Conservation (phyloP, 2,113 vertebrate genomes). For the Nicator chloris region DNA sequence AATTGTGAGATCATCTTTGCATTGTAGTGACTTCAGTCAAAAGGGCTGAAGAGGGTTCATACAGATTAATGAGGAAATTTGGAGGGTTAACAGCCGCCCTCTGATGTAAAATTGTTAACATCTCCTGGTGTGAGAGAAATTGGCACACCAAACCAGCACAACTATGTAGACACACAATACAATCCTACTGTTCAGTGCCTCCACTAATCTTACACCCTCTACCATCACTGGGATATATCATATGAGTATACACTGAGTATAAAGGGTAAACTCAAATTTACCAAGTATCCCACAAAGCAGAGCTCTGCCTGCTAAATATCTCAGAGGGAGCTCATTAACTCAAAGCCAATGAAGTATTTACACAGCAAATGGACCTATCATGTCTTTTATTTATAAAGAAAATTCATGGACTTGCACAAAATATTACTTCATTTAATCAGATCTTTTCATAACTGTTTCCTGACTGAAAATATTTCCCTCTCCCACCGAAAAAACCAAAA, state of each 20-base stretch:
- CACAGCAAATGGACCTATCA: neutral
- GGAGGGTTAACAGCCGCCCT: neutral
- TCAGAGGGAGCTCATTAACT: neutral
- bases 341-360: neutral
- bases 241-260: no score
- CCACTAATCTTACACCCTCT: neutral
- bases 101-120: neutral
- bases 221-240: no score
- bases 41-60: neutral
- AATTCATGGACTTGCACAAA: neutral
- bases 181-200: neutral
- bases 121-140: neutral
- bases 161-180: neutral
- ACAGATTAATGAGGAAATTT: neutral
- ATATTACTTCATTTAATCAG: neutral
- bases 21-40: neutral
- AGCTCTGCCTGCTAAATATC: neutral
- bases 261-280: neutral
- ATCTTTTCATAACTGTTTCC: neutral
- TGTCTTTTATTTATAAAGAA: neutral
- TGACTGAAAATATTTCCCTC: neutral
- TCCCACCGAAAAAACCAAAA: neutral
- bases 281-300: neutral
- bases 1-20: neutral
- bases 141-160: neutral